Base-by-base conservation (phyloP, 1,140 invertebrate genomes). In the Papilio xuthus region DNA sequence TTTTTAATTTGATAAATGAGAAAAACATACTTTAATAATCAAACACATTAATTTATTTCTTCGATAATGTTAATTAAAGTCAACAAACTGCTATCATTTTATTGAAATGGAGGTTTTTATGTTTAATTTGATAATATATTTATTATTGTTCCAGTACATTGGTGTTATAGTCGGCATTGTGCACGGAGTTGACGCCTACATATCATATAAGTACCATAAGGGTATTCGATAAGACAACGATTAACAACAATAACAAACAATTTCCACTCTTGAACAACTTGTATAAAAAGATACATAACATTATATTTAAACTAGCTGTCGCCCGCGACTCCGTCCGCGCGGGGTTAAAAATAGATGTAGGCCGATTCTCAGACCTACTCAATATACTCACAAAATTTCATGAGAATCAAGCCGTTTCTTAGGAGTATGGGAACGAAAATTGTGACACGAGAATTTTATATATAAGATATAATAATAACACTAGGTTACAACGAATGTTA, bases 161-260 rank as follows among this genome's bases (percentile, higher is more conserved):
- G 97, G 97, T 42, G 95, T 96, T 50, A 92, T 97, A 7, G 94
- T 96, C 15, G 96, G 96, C 41, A 85, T 97, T 18, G 83, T 97
- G 0, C 96, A 97, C 88, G 96, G 95, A 1, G 94, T 96, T 2
- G 97, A 97, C 86, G 96, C 96, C 1, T 97, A 96, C 89, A 94
- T 96, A 80, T 96, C 96, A 0, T 97, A 96, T 78, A 94, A 93
- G 80, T 95, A 96, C 82, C 96, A 95, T 81, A 96, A 95, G 90
- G 95, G 95, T 67, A 93, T 94, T 79, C 87, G 95, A 87, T 95
- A 81, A 89, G 26, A 13, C 12, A 23, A 37, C 7, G 32, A 50
- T 50, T 47, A 47, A 50, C 47, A 50, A 18, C 18, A 50, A 12
- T 23, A 13, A 28, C 60, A 67, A 12, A 18, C 7, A 8, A 8